Evolutionary conservation across 1,140 invertebrate genomes (phyloP).

Genomic region (Aphidius gifuensis): DNA sequence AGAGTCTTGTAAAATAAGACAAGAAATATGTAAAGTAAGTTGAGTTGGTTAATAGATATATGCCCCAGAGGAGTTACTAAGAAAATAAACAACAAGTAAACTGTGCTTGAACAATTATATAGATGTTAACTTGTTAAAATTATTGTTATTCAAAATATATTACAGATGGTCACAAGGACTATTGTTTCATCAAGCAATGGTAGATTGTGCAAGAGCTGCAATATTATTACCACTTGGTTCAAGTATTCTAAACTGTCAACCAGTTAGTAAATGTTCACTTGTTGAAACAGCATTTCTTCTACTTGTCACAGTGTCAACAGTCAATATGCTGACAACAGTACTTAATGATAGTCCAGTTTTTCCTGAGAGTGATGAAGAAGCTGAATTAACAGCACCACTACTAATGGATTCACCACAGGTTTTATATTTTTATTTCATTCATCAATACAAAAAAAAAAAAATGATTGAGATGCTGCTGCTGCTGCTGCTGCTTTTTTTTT

Average conservation of each 20-base stretch:
- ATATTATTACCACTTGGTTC: slow-evolving; percentile 77
- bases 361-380: slow-evolving; percentile 72
- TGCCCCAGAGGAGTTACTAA: no score
- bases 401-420: slow-evolving; percentile 75
- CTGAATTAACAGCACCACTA: slow-evolving; percentile 64
- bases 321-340: slow-evolving; percentile 87
- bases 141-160: slow-evolving; percentile 13
- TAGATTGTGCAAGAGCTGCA: slow-evolving; percentile 79
- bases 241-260: slow-evolving; percentile 78
- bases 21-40: no score
- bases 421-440: slow-evolving; percentile 5
- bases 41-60: no score
- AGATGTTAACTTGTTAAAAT: no score
- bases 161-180: slow-evolving; percentile 84
- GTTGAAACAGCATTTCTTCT: slow-evolving; percentile 87
- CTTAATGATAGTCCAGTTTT: slow-evolving; percentile 87
- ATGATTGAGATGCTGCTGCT: no score
- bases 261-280: slow-evolving; percentile 82
- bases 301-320: slow-evolving; percentile 83
- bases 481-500: no score
- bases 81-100: no score
- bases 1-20: no score
- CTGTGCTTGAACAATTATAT: no score
- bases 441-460: no score
- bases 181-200: slow-evolving; percentile 81